Evolutionary conservation across 1,140 invertebrate species (phyloP), one percentile per base, ranked within the genome.

Genomic region (Drosophila miranda): DNA sequence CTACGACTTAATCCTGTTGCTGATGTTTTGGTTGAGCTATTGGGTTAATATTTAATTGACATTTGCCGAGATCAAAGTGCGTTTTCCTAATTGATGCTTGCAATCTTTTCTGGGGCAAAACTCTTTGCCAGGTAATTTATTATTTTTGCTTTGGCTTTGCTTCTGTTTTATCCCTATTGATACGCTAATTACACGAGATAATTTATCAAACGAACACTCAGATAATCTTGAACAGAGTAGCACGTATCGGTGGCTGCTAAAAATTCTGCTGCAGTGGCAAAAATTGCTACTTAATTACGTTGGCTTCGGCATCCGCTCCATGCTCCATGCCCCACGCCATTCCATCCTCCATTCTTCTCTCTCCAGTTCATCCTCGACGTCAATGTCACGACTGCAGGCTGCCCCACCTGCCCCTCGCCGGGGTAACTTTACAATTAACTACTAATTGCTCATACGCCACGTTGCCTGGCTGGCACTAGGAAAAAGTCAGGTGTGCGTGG

Each of bases 401-500:
- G 50, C 67, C 50, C 58, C 56, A 63, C 54, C 73, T 60, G 28
- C 42, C 44, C 70, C 26, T 38, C 62, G 59, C 76, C 74, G 62
- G 73, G 72, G 77, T 77, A 84, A 86, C 81, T 84, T 84, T 72
- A 84, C 81, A 84, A 84, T 84, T 84, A 84, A 84, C 81, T 84
- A 84, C 81, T 84, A 84, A 84, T 84, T 84, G 81, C 81, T 84
- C 81, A 84, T 84, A 84, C 81, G 81, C 81, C 77, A 86, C 81
- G 81, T 81, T 84, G 68, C 63, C 68, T 72, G 73, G 53, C 55
- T 69, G 48, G 55, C 70, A 69, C 58, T 74, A 73, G 76, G 77
- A 81, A 68, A 84, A 81, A 78, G 71, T 83, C 79, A 75, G 70
- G 70, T 68, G 49, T 44, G 61, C 75, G 54, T 41, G 51, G 41